phyloP scores from a whole-genome alignment of 2,797 vertebrate species.

The Peromyscus melanophrys region DNA sequence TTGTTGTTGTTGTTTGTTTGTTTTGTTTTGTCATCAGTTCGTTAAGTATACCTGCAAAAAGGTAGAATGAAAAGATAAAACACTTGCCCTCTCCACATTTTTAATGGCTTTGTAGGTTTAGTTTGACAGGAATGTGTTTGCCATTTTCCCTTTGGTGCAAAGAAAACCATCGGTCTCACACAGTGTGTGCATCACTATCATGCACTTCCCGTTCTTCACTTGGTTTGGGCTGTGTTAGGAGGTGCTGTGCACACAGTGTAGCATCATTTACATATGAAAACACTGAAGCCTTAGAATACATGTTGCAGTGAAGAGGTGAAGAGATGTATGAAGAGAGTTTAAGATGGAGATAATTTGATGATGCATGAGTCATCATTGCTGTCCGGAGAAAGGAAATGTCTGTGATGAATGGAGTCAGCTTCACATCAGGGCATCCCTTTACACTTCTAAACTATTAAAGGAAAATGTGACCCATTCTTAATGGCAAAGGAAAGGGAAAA shows the following conservation, averaged over 20 bases:
- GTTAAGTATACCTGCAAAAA: constrained; percentile 9
- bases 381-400: background rate
- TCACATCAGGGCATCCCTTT: background rate
- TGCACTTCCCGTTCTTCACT: background rate
- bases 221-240: background rate
- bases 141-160: background rate
- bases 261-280: background rate
- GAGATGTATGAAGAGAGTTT: background rate
- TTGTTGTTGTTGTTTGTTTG: background rate
- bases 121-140: constrained; percentile 37
- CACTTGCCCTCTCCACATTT: background rate
- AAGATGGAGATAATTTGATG: background rate
- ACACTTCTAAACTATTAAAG: background rate
- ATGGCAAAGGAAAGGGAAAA: background rate
- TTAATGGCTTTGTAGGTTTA: background rate
- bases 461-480: background rate
- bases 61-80: constrained; percentile 33
- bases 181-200: too few species aligned
- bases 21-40: constrained; percentile 63
- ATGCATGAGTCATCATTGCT: background rate
- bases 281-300: background rate
- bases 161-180: background rate
- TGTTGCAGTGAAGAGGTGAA: background rate
- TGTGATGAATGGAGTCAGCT: background rate
- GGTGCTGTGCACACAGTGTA: background rate